These are phyloP conservation scores for Apis mellifera DNA, from an alignment of 1,140 invertebrate genomes.

Conservation along the genomic window DNA sequence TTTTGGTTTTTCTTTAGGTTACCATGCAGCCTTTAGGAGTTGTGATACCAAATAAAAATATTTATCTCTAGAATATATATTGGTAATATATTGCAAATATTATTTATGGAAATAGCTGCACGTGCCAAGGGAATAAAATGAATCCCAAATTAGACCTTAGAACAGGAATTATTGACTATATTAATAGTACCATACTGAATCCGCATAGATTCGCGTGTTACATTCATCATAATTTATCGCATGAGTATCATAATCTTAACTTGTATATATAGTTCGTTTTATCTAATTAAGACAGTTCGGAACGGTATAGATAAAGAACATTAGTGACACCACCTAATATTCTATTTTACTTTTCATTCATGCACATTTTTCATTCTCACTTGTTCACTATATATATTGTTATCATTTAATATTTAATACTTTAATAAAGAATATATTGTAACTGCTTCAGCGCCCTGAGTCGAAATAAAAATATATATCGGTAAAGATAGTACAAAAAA, in stretches of 20 bases:
- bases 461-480: slow-evolving; percentile 39
- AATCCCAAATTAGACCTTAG: slow-evolving; percentile 61
- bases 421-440: slow-evolving; percentile 67
- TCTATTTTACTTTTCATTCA: slow-evolving; percentile 10
- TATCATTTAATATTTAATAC: slow-evolving; percentile 65
- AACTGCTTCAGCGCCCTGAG: slow-evolving; percentile 52
- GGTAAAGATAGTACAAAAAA: slow-evolving; percentile 39
- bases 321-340: slow-evolving; percentile 58
- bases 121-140: slow-evolving; percentile 13
- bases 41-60: neutral
- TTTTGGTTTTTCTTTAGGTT: neutral
- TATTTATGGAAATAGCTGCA: slow-evolving; percentile 18
- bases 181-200: slow-evolving; percentile 65
- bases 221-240: slow-evolving; percentile 58
- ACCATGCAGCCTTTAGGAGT: neutral
- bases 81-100: slow-evolving; percentile 15
- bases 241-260: slow-evolving; percentile 64
- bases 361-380: neutral
- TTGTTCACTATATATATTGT: slow-evolving; percentile 28
- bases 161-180: slow-evolving; percentile 64
- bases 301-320: slow-evolving; percentile 72
- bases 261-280: slow-evolving; percentile 64
- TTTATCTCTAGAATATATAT: neutral
- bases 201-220: slow-evolving; percentile 48
- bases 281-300: slow-evolving; percentile 71